A percentile compares a stretch with the other conserved stretches of the same genome.
Evolutionary conservation across 2,113 vertebrate genomes (phyloP).

Genomic region (Nesogale talazaci): DNA sequence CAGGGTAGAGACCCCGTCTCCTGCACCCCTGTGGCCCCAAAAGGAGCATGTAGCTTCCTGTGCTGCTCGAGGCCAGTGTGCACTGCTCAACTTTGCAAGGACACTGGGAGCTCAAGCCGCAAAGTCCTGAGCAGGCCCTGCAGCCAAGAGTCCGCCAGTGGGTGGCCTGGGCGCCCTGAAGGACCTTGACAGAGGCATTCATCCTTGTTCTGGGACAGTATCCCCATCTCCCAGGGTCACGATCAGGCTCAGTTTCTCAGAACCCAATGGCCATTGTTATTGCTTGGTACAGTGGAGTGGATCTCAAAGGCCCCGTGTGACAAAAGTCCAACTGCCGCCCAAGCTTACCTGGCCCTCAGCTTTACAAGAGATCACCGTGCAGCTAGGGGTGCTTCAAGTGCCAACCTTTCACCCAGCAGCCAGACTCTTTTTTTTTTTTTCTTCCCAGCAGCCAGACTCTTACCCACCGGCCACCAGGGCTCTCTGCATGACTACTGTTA

Average conservation of each 20-base stretch:
- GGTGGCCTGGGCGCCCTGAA: neutral
- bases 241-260: neutral
- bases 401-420: neutral
- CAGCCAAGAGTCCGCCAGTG: neutral
- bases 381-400: neutral
- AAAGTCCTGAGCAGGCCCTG: neutral
- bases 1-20: neutral
- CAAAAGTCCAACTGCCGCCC: neutral
- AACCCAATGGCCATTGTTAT: neutral
- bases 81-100: neutral
- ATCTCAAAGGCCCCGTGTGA: neutral
- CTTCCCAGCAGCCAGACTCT: neutral
- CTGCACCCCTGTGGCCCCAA: neutral
- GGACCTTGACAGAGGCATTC: neutral
- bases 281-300: neutral
- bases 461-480: neutral
- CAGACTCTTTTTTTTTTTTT: too few relatives aligned
- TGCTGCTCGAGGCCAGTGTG: conserved; percentile 20
- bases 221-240: neutral
- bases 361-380: neutral
- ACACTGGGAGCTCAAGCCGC: neutral
- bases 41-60: neutral
- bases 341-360: too few relatives aligned
- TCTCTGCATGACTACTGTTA: neutral
- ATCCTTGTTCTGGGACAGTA: neutral